Evolutionary conservation across 2,888 invertebrate species (phyloP).

Genomic region (Melinaea menophilus): DNA sequence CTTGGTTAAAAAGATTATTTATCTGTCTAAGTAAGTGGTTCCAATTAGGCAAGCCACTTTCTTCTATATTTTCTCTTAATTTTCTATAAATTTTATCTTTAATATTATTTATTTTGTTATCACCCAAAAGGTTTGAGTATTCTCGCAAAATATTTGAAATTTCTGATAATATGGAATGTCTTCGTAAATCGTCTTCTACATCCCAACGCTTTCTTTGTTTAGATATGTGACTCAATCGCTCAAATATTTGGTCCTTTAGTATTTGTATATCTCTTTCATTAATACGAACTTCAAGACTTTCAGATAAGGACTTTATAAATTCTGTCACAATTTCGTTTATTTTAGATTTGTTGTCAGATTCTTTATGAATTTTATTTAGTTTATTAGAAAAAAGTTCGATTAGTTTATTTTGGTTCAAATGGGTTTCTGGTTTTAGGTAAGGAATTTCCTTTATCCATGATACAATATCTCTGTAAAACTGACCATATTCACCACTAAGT

Average conservation of each 20-base stretch:
- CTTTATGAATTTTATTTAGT: slow-evolving; percentile 11
- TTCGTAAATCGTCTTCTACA: background rate
- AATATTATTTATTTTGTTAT: background rate
- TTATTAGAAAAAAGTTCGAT: slow-evolving; percentile 10
- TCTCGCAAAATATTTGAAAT: background rate
- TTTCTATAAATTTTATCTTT: slow-evolving; percentile 2
- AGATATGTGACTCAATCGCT: background rate
- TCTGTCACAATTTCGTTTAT: slow-evolving; percentile 15
- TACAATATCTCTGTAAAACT: slow-evolving; percentile 8
- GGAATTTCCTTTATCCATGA: slow-evolving; percentile 12
- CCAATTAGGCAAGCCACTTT: background rate
- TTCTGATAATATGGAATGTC: background rate
- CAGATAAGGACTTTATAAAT: slow-evolving; percentile 10
- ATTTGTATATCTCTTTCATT: background rate
- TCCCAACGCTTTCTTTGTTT: slow-evolving; percentile 9
- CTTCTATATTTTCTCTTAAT: slow-evolving; percentile 2
- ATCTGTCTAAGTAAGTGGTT: background rate
- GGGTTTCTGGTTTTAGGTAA: background rate
- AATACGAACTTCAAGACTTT: slow-evolving; percentile 2
- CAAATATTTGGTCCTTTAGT: slow-evolving; percentile 7
- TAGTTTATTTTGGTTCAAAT: slow-evolving; percentile 1
- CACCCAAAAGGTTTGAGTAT: background rate
- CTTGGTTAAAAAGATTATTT: slow-evolving; percentile 4
- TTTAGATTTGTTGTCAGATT: background rate
- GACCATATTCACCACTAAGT: background rate